Evolutionary conservation across 1,140 invertebrate genomes (phyloP).

Genomic region (Triops cancriformis): DNA sequence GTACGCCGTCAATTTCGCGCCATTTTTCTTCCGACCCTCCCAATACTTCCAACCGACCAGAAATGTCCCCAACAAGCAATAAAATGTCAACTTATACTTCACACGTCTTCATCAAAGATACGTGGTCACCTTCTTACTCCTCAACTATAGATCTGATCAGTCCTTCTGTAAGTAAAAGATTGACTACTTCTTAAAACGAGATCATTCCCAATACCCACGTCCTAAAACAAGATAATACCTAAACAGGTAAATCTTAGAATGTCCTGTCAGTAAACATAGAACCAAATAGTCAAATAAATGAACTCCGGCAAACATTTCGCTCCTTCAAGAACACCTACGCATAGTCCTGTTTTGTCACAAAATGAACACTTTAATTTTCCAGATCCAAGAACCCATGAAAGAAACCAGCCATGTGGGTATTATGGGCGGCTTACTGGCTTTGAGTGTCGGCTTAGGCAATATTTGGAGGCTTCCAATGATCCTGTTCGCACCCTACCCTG

Average conservation of each 20-base stretch:
- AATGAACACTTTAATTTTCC: not conserved
- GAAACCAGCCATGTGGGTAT: not conserved
- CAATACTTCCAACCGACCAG: not conserved
- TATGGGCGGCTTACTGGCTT: slow-evolving; percentile 7
- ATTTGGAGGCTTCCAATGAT: slow-evolving; percentile 26
- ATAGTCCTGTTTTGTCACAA: not conserved
- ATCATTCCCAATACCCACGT: not conserved
- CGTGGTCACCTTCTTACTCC: not conserved
- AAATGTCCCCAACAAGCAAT: not conserved
- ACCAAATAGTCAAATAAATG: no score
- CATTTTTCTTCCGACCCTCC: not conserved
- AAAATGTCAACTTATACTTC: not conserved
- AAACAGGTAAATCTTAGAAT: no score
- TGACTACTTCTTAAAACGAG: not conserved
- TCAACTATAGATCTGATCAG: slow-evolving; percentile 14
- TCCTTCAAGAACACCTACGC: not conserved
- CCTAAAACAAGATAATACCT: no score
- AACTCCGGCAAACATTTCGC: no score
- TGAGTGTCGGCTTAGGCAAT: slow-evolving; percentile 20
- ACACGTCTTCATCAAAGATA: not conserved
- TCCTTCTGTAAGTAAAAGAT: not conserved
- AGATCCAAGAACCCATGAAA: not conserved
- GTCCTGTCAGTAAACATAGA: no score
- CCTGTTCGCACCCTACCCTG: slow-evolving; percentile 19
- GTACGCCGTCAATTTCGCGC: not conserved